phyloP scores from a whole-genome alignment of 2,888 invertebrate species.

The Diabrotica balteata region DNA sequence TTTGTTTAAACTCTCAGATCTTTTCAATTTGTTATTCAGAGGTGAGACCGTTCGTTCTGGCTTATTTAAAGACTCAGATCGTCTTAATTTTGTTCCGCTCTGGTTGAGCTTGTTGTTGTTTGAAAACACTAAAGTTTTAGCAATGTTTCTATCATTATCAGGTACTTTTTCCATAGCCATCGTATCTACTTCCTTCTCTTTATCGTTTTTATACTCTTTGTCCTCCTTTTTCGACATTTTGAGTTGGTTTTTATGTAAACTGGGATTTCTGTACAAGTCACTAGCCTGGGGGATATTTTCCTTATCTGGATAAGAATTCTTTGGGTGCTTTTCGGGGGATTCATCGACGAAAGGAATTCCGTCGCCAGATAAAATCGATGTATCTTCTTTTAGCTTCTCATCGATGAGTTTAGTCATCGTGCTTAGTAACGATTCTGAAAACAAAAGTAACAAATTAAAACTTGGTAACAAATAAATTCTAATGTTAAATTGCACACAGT shows the following conservation, averaged over 20 bases:
- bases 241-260: slow-evolving; percentile 61
- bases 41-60: slow-evolving; percentile 62
- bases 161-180: slow-evolving; percentile 52
- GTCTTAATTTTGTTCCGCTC: slow-evolving; percentile 62
- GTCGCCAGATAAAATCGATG: slow-evolving; percentile 59
- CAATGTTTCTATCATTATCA: slow-evolving; percentile 55
- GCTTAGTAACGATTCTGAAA: slow-evolving; percentile 83
- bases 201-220: slow-evolving; percentile 59
- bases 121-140: slow-evolving; percentile 42
- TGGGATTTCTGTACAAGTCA: slow-evolving; percentile 62
- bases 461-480: background rate
- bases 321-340: slow-evolving; percentile 64
- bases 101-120: slow-evolving; percentile 45
- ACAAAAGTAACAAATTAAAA: slow-evolving; percentile 37
- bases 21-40: slow-evolving; percentile 63
- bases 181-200: slow-evolving; percentile 62
- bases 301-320: slow-evolving; percentile 50
- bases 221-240: slow-evolving; percentile 44
- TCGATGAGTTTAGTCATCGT: slow-evolving; percentile 86
- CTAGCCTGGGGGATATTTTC: slow-evolving; percentile 55
- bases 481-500: no score
- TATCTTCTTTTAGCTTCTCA: slow-evolving; percentile 71
- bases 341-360: slow-evolving; percentile 78
- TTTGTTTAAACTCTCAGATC: slow-evolving; percentile 69
- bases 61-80: slow-evolving; percentile 71